Percentiles rank a stretch among this genome's conserved stretches.
Evolutionary conservation across 2,888 invertebrate genomes (phyloP).

Genomic region (Lordiphosa fenestrarum): DNA sequence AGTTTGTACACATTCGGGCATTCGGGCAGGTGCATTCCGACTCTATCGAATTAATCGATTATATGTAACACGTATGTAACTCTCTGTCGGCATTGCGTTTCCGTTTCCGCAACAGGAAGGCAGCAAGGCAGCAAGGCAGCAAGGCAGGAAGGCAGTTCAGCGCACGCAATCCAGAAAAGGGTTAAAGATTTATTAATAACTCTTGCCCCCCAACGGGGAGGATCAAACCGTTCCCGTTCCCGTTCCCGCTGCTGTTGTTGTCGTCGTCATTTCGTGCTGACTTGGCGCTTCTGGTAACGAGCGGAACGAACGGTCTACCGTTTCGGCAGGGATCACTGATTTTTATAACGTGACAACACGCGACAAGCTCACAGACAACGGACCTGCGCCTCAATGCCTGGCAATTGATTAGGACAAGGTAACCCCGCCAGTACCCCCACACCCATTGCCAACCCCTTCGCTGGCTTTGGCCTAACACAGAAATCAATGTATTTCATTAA

Average conservation of each 20-base stretch:
- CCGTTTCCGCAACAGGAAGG: conserved; percentile 78
- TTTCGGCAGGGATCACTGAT: conserved; percentile 56
- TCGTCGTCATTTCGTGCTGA: conserved; percentile 32
- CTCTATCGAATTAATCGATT: conserved; percentile 81
- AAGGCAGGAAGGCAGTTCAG: conserved; percentile 18
- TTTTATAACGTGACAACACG: conserved; percentile 81
- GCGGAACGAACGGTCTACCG: conserved; percentile 60
- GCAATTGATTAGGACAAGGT: conserved; percentile 56
- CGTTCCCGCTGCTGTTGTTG: conserved; percentile 35
- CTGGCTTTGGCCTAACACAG: conserved; percentile 40
- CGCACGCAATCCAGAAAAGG: conserved; percentile 51
- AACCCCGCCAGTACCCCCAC: conserved; percentile 7
- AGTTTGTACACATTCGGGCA: conserved; percentile 33
- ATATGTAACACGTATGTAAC: conserved; percentile 63
- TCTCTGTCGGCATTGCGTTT: conserved; percentile 78
- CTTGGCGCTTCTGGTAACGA: conserved; percentile 66
- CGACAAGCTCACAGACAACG: conserved; percentile 55
- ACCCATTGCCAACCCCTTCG: background rate
- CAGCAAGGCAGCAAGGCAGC: conserved; percentile 41
- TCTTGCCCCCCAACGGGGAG: conserved; percentile 19
- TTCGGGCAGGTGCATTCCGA: conserved; percentile 70
- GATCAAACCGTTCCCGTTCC: conserved; percentile 38
- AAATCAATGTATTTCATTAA: conserved; percentile 76
- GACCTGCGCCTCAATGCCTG: conserved; percentile 44
- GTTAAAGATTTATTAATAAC: conserved; percentile 79